Evolutionary conservation across 2,888 invertebrate species (phyloP).

Genomic region (Clusia tigrina): DNA sequence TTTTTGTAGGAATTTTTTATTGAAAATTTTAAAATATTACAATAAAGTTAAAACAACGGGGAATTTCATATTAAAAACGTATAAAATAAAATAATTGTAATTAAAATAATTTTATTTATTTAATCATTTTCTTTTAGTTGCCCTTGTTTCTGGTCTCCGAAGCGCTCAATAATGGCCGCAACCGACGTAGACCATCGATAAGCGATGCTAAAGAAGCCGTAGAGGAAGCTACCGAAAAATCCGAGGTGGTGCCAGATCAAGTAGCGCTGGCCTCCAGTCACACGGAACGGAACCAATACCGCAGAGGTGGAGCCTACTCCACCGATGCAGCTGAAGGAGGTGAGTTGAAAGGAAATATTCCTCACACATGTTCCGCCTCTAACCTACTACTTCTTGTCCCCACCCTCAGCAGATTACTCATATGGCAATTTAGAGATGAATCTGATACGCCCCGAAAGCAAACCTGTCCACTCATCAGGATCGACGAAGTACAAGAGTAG

Average conservation of each 20-base stretch:
- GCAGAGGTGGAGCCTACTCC: slow-evolving; percentile 43
- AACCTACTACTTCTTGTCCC: not conserved
- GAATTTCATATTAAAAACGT: not conserved
- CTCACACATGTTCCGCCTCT: too few species aligned
- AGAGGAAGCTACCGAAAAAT: slow-evolving; percentile 47
- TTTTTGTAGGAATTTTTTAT: too few species aligned
- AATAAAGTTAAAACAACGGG: not conserved
- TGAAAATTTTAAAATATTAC: not conserved
- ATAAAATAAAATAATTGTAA: not conserved
- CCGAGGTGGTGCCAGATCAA: slow-evolving; percentile 50
- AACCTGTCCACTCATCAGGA: slow-evolving; percentile 40
- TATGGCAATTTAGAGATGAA: slow-evolving; percentile 58
- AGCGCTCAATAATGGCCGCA: slow-evolving; percentile 39
- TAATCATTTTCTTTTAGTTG: slow-evolving; percentile 27
- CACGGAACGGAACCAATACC: slow-evolving; percentile 44
- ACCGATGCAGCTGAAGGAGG: slow-evolving; percentile 17
- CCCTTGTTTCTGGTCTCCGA: slow-evolving; percentile 32
- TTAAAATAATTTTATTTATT: not conserved
- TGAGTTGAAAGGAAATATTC: slow-evolving; percentile 29
- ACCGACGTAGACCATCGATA: slow-evolving; percentile 48
- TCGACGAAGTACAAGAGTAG: slow-evolving; percentile 39
- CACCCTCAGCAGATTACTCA: slow-evolving; percentile 39
- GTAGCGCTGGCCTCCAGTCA: slow-evolving; percentile 53
- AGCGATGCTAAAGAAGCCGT: slow-evolving; percentile 37
- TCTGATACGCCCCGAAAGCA: slow-evolving; percentile 54